These are phyloP conservation scores for Thelaira solivaga DNA, from an alignment of 2,888 invertebrate genomes.

Conservation along the genomic window DNA sequence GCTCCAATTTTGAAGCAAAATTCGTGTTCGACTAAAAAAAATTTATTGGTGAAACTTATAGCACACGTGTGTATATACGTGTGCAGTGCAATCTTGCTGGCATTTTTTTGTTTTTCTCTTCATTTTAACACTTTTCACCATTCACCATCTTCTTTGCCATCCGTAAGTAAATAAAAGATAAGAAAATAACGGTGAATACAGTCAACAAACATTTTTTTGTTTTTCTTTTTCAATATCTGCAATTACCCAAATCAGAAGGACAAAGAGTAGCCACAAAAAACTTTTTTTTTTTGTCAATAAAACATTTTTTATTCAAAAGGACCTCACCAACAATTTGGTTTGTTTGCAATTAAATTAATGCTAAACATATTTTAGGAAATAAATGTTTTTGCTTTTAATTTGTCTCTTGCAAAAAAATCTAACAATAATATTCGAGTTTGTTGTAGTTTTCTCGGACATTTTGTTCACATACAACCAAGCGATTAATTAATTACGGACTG, in stretches of 20 bases:
- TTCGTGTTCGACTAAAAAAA: neutral
- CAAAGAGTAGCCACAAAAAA: neutral
- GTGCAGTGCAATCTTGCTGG: constrained; percentile 19
- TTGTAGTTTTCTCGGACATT: no score
- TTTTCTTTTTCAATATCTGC: no score
- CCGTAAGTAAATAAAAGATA: constrained; percentile 23
- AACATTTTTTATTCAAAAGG: neutral
- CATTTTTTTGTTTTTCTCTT: neutral
- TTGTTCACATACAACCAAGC: no score
- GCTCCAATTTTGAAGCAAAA: neutral
- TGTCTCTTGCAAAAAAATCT: no score
- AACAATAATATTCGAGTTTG: no score
- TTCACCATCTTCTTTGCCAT: neutral
- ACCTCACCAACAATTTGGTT: no score
- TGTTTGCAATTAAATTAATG: no score
- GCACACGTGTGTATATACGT: neutral
- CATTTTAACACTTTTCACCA: constrained; percentile 20
- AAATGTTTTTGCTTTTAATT: no score
- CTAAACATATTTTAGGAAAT: no score
- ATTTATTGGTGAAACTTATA: neutral
- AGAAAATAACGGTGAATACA: constrained; percentile 11
- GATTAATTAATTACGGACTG: no score
- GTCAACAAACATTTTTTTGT: constrained; percentile 19
- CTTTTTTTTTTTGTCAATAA: neutral
- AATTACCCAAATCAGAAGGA: constrained; percentile 35